These are phyloP conservation scores for Gerosis bhagava DNA, from an alignment of 2,888 invertebrate genomes.

Conservation along the genomic window DNA sequence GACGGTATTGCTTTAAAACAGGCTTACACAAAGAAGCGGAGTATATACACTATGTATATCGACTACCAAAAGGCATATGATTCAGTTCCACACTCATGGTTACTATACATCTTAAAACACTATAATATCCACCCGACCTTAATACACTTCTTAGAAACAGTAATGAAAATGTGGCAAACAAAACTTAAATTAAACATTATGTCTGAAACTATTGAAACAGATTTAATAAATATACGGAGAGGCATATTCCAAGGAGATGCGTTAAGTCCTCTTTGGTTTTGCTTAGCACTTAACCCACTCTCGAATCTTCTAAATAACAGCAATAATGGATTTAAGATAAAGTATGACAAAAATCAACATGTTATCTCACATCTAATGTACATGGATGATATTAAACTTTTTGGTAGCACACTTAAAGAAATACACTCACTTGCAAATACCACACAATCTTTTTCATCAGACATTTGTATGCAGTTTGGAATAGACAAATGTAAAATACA, in stretches of 20 bases:
- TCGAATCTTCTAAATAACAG: background rate
- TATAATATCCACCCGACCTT: constrained; percentile 14
- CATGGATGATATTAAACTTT: background rate
- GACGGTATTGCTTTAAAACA: constrained; percentile 28
- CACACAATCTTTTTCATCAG: background rate
- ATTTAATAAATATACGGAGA: constrained; percentile 24
- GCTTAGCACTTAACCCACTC: background rate
- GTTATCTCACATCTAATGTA: background rate
- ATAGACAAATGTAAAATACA: background rate
- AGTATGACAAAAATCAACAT: background rate
- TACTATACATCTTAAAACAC: constrained; percentile 26
- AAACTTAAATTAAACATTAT: background rate
- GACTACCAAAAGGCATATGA: constrained; percentile 38
- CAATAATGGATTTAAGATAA: background rate
- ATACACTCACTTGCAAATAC: background rate
- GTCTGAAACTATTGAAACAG: constrained; percentile 25
- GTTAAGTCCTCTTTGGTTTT: constrained; percentile 14
- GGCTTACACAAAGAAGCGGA: constrained; percentile 12
- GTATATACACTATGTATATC: constrained; percentile 30
- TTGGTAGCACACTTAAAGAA: background rate
- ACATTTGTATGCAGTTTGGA: background rate
- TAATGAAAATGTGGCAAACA: background rate
- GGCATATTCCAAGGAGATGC: constrained; percentile 33
- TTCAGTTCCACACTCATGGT: constrained; percentile 32
- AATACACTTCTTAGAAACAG: background rate